Conservation (phyloP, 2,113 vertebrate species). For the Hemibates koningsi region DNA sequence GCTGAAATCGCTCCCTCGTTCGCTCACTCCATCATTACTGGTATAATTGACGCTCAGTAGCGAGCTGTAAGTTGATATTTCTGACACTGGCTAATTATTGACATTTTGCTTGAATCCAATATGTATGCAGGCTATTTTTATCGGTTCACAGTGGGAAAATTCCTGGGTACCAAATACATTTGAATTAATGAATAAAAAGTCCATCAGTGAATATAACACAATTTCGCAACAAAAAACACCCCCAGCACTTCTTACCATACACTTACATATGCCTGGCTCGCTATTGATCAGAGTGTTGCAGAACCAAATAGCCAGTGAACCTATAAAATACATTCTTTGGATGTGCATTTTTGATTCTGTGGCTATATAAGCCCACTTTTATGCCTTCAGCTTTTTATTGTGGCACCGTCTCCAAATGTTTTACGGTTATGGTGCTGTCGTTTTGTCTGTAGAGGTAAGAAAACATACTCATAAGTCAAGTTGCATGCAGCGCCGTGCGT, state of each 20-base stretch:
- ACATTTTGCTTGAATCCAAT: background rate
- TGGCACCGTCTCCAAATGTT: background rate
- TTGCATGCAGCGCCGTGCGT: background rate
- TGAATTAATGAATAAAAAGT: background rate
- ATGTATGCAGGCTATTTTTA: background rate
- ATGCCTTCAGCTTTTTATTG: background rate
- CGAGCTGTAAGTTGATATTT: background rate
- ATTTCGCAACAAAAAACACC: rapidly evolving
- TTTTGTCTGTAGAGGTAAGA: background rate
- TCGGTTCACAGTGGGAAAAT: background rate
- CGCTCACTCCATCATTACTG: background rate
- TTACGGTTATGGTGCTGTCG: background rate
- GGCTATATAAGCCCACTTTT: background rate
- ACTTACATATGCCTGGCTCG: background rate
- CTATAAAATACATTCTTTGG: background rate
- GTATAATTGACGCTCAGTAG: background rate
- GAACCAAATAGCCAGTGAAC: background rate
- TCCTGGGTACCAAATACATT: background rate
- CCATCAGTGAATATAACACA: background rate
- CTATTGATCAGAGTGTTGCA: background rate
- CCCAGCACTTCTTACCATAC: background rate
- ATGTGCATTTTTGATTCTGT: background rate
- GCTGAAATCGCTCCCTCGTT: background rate
- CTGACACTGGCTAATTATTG: background rate
- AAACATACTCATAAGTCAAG: background rate